Evolutionary conservation across 2,113 vertebrate genomes (phyloP), one percentile per base, ranked within the genome.

Genomic region (Cololabis saira): DNA sequence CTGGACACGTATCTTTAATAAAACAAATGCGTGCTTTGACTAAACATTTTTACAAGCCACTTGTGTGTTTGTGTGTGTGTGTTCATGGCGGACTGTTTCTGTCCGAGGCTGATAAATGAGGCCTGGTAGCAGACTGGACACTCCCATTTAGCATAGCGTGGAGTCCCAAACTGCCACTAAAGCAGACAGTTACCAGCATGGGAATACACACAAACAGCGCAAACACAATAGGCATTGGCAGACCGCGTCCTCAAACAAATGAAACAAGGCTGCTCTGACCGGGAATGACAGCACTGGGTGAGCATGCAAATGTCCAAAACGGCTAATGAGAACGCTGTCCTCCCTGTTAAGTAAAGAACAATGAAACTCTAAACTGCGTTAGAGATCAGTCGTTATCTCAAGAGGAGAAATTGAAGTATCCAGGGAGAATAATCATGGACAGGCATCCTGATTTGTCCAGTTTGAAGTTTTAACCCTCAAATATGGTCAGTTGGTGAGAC

Each of bases 101-200:
- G 60, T 48, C 76, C 74, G 87, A 87, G 64, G 18, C 84, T 91
- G 90, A 89, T 88, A 81, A 90, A 91, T 89, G 90, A 82, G 76
- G 61, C 71, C 71, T 27, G 42, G 54, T 62, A 75, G 62, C 63
- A 68, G 67, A 52, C 67, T 74, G 88, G 87, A 87, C 85, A 88
- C 81, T 88, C 84, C 76, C 83, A 91, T 89, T 91, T 90, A 88
- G 85, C 82, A 87, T 80, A 76, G 76, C 74, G 57, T 50, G 76
- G 60, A 77, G 56, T 73, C 53, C 64, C 80, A 71, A 79, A 74
- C 78, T 73, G 78, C 80, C 64, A 79, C 49, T 47, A 59, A 37
- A 60, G 68, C 62, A 67, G 81, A 87, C 81, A 86, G 77, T 17
- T 45, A 30, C 61, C 52, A 55, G 48, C 71, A 56, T 53, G 74